A percentile compares a stretch with the other conserved stretches of the same genome.
Conservation (phyloP, 37 sponge, comb jelly and placozoan genomes). For the Hexactinellida sp. region DNA sequence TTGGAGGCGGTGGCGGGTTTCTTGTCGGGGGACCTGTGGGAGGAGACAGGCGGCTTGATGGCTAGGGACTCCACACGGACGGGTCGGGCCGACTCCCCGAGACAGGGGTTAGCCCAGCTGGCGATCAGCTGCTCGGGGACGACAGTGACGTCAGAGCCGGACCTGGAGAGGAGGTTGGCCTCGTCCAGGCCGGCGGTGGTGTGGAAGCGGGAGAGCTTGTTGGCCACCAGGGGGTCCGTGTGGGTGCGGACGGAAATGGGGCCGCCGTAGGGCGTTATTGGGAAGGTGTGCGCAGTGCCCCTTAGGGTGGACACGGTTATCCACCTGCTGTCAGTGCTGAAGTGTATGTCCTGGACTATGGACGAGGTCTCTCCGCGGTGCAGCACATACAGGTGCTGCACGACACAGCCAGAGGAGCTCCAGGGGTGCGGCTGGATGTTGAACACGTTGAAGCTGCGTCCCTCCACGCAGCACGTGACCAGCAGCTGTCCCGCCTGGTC, state of each 20-base stretch:
- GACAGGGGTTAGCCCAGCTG: background rate
- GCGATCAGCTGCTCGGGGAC: background rate
- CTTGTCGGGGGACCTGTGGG: constrained; percentile 4
- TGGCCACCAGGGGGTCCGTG: constrained; percentile 54
- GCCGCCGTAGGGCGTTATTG: constrained; percentile 86
- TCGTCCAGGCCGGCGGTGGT: constrained; percentile 87
- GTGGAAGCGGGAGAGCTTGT: constrained; percentile 68
- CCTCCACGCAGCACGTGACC: constrained; percentile 70
- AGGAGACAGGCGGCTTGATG: constrained; percentile 1
- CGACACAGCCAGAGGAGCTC: constrained; percentile 44
- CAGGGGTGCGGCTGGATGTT: constrained; percentile 61
- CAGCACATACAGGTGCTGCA: constrained; percentile 81
- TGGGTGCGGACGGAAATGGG: constrained; percentile 65
- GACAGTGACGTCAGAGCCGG: background rate
- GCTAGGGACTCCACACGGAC: background rate
- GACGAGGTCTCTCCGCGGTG: constrained; percentile 76
- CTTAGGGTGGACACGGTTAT: constrained; percentile 56
- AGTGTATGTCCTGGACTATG: constrained; percentile 63
- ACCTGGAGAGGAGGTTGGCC: background rate
- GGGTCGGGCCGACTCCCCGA: background rate
- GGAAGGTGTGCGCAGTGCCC: constrained; percentile 90
- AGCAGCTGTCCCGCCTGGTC: constrained; percentile 47
- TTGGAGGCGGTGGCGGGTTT: background rate
- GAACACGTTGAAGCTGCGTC: constrained; percentile 80
- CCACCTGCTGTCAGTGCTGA: constrained; percentile 86